These are phyloP conservation scores for Lasioglossum lativentre DNA, from an alignment of 2,888 invertebrate genomes.

Conservation along the genomic window DNA sequence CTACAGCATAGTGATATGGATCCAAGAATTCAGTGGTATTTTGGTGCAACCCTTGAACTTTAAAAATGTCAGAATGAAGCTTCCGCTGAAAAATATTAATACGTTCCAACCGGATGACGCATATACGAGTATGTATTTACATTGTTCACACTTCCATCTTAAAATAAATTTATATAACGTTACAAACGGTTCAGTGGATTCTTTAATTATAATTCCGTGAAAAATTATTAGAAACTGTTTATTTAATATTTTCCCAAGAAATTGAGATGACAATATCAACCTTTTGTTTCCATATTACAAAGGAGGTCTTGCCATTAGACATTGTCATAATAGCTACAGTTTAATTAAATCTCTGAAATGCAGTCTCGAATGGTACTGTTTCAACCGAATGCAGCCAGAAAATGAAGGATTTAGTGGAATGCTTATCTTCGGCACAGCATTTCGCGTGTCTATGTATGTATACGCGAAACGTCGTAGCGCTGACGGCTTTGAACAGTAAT, in stretches of 20 bases:
- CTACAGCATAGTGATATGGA: neutral
- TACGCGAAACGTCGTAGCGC: neutral
- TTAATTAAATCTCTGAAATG: neutral
- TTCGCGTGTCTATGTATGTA: neutral
- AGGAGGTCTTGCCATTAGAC: neutral
- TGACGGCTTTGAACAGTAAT: neutral
- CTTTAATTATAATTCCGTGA: neutral
- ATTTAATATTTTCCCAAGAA: neutral
- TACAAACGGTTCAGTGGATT: neutral
- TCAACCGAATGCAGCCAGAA: neutral
- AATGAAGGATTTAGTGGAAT: neutral
- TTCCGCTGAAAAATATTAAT: neutral
- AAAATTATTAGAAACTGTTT: neutral
- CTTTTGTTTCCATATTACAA: neutral
- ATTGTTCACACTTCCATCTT: neutral
- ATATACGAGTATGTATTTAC: neutral
- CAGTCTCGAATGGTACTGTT: neutral
- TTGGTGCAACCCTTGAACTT: neutral
- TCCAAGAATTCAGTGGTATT: neutral
- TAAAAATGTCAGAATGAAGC: neutral
- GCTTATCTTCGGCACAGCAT: neutral
- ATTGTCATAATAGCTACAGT: neutral
- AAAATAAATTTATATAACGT: neutral
- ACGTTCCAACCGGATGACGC: neutral
- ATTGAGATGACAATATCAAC: neutral